Conservation (phyloP, 2,113 vertebrate species). For the Mellivora capensis region DNA sequence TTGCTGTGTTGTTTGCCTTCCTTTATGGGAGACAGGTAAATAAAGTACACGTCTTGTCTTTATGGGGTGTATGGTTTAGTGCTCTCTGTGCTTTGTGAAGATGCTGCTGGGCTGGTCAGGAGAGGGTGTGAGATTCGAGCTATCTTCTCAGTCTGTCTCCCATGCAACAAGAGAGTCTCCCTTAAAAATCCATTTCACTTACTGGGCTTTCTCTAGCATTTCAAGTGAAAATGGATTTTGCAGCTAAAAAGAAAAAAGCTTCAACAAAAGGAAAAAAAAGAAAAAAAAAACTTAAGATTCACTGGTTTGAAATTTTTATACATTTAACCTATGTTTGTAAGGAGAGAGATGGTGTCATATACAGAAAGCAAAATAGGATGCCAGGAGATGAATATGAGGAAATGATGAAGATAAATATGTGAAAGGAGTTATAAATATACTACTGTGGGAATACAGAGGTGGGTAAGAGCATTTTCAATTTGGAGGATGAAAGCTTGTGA, state of each 20-base stretch:
- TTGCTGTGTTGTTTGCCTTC: background rate
- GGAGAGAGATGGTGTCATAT: background rate
- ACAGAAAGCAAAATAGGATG: background rate
- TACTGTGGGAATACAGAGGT: background rate
- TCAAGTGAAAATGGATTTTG: background rate
- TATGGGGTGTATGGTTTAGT: background rate
- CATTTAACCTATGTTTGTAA: background rate
- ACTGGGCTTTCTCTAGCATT: background rate
- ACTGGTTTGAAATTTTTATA: background rate
- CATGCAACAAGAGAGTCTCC: background rate
- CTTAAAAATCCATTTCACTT: slow-evolving; percentile 6
- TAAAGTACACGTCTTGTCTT: background rate
- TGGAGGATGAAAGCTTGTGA: background rate
- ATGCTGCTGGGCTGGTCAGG: background rate
- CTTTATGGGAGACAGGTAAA: background rate
- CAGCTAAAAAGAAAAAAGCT: background rate
- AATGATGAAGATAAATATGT: background rate
- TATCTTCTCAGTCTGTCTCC: background rate
- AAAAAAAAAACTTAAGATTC: background rate
- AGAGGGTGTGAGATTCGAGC: background rate
- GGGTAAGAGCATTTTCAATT: background rate
- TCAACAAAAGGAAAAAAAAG: background rate
- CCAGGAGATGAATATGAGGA: background rate
- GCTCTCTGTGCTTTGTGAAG: background rate
- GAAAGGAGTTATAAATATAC: background rate